phyloP scores from a whole-genome alignment of 1,140 invertebrate genomes.

The Sycophaga agraensis region DNA sequence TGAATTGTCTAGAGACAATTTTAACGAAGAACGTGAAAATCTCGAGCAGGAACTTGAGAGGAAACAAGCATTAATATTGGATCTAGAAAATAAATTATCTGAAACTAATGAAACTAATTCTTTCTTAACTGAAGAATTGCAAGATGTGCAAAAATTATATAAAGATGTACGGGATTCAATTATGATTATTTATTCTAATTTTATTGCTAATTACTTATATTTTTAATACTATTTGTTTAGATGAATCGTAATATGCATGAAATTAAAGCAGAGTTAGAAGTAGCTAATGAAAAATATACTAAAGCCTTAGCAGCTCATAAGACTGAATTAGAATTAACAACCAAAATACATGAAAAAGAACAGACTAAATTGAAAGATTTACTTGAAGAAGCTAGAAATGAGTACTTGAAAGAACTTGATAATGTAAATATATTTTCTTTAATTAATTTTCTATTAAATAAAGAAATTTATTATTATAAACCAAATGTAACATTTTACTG shows the following conservation, averaged over 20 bases:
- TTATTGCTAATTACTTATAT: background rate
- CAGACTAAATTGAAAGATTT: slow-evolving; percentile 36
- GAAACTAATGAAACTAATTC: slow-evolving; percentile 34
- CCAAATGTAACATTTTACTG: slow-evolving; percentile 3
- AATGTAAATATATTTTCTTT: slow-evolving; percentile 37
- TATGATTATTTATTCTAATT: background rate
- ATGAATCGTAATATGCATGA: slow-evolving; percentile 30
- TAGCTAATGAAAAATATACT: slow-evolving; percentile 31
- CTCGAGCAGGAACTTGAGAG: slow-evolving; percentile 35
- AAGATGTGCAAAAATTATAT: slow-evolving; percentile 37
- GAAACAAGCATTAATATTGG: slow-evolving; percentile 28
- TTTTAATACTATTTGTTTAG: slow-evolving; percentile 24
- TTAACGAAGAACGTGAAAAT: slow-evolving; percentile 38
- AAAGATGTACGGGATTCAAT: slow-evolving; percentile 33
- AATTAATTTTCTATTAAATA: background rate
- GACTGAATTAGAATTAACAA: slow-evolving; percentile 39
- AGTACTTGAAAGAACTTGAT: slow-evolving; percentile 40
- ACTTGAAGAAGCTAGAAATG: slow-evolving; percentile 32
- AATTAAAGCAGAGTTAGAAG: slow-evolving; percentile 36
- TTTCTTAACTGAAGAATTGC: slow-evolving; percentile 37
- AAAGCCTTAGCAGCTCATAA: slow-evolving; percentile 35
- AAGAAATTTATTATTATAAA: background rate
- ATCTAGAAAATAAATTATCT: slow-evolving; percentile 35
- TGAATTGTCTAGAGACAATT: slow-evolving; percentile 31
- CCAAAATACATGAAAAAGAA: slow-evolving; percentile 37